Base-by-base conservation (phyloP, 2,888 invertebrate species). In the Autographa gamma region DNA sequence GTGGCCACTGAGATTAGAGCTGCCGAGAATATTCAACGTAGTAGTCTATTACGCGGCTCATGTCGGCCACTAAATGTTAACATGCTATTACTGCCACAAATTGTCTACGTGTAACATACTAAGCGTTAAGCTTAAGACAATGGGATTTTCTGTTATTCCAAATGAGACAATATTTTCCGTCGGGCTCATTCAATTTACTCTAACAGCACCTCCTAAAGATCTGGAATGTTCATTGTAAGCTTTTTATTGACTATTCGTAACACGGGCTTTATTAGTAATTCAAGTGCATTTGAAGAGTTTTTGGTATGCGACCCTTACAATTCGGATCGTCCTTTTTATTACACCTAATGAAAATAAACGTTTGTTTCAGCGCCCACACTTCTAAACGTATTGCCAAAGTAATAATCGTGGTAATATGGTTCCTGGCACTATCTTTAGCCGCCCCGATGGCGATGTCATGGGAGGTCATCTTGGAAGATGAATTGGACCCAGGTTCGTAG, bases 341-440 rank as follows among this genome's bases (percentile, higher is more conserved):
- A 16, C n/a, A 58, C 11, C 11, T 58, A 58, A 64, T 64, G 56
- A 65, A 34, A 25, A 9, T n/a, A 14, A 16, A 52, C 63, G 43
- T 89, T 92, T 91, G 87, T 96, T 96, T 52, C 95, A 97, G 97
- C 90, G 97, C 97, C 19, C 96, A 97, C 80, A 97, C 97, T 16
- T 97, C 97, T 0, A 97, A 97, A 87, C 95, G 97, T 66, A 93
- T 97, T 69, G 98, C 98, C 6, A 97, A 97, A 92, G 95, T 97
- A 68, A 96, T 97, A 74, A 97, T 98, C 85, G 96, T 96, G 9
- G 93, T 96, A 56, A 98, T 98, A 88, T 98, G 98, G 98, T 85
- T 97, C 9, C 88, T 97, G 73, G 97, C 97, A 0, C 91, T 97
- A 6, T 91, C 96, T 0, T 95, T 97, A 66, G 97, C 98, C 0